Base-by-base conservation (phyloP, 2,888 invertebrate genomes). In the Homarus gammarus region DNA sequence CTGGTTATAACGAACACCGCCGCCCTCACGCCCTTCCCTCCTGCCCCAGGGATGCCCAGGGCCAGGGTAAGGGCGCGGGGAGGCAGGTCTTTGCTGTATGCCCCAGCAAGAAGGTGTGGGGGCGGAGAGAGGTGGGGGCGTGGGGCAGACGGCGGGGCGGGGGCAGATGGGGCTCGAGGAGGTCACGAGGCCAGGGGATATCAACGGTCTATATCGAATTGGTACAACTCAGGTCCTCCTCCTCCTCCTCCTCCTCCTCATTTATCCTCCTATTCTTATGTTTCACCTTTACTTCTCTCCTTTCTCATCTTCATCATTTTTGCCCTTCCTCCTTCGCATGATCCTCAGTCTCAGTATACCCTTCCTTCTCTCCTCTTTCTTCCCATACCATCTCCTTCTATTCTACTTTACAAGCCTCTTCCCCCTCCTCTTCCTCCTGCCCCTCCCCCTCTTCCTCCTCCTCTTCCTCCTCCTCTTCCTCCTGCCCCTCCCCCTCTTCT, bases 1-100 rank as follows among this genome's bases (percentile, higher is more conserved):
- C 82, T 64, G 68, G 44, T 68, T 70, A 70, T 40, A 70, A 70
- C 44, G 82, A 70, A 70, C 68, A 40, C 40, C 18, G 82, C 22
- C 49, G 38, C 22, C 44, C 44, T 10, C 73, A 1, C 0, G 73
- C 38, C 22, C 38, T 18, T 36, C n/a, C 70, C 33, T 18, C 27
- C 70, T 18, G 70, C 33, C 70, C 70, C 36, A 70, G 70, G 31
- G 27, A 70, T 31, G 31, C 70, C 0, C 3, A 12, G 36, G 27
- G 18, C 70, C 36, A 1, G 33, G n/a, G 38, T 18, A 40, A 12
- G 40, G 73, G 38, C 6, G n/a, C 22, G 10, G n/a, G 73, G 6
- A 22, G n/a, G 2, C 15, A 5, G 18, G 38, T 27, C 40, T 22
- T 38, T 12, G n/a, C 8, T 5, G 38, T 38, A 5, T 38, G 73